Conservation (phyloP, 2,797 vertebrate species). For the Presbytis comata region DNA sequence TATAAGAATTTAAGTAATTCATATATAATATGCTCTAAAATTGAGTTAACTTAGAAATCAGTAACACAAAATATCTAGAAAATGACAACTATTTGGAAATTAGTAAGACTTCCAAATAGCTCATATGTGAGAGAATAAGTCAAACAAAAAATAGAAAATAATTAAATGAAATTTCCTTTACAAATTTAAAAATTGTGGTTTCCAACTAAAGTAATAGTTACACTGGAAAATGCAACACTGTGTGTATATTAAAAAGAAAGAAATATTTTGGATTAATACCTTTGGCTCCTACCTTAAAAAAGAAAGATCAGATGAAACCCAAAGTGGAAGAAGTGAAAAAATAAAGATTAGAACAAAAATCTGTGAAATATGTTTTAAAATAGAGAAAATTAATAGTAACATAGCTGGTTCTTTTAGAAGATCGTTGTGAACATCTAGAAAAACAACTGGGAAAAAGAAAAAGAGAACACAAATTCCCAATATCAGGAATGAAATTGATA, state of each 20-base stretch:
- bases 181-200: neutral
- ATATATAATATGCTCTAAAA: neutral
- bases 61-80: neutral
- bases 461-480: neutral
- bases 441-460: neutral
- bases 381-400: neutral
- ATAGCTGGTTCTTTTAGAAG: neutral
- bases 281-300: neutral
- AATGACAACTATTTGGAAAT: neutral
- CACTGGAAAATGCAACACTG: neutral
- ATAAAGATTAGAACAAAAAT: neutral
- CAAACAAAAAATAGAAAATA: neutral
- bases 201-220: neutral
- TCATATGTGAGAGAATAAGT: neutral
- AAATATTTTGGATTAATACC: neutral
- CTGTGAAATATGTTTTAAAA: neutral
- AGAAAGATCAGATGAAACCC: neutral
- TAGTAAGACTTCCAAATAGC: neutral
- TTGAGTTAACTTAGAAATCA: neutral
- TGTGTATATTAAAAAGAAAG: neutral
- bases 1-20: neutral
- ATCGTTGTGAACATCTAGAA: neutral
- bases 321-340: neutral
- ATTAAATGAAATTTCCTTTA: no score
- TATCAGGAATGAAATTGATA: neutral